Conservation (phyloP, 2,797 vertebrate genomes). For the Muscicapa striata region DNA sequence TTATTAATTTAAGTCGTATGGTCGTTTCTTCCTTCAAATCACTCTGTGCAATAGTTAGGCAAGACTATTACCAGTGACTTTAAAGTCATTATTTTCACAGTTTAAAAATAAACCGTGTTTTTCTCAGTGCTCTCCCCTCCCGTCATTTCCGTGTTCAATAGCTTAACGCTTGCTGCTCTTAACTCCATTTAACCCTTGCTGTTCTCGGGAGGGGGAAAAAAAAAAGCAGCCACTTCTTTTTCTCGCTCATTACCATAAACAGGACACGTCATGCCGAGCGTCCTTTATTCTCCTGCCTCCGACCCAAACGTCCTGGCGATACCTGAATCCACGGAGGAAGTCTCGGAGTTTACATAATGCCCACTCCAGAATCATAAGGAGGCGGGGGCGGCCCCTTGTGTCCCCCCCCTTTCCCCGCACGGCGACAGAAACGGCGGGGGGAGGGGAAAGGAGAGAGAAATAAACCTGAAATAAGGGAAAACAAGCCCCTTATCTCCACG, state of each 20-base stretch:
- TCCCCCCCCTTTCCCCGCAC: neutral
- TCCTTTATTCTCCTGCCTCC: slow-evolving; percentile 57
- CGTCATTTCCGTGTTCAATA: slow-evolving; percentile 51
- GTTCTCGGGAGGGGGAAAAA: neutral
- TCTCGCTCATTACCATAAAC: slow-evolving; percentile 55
- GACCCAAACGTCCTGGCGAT: neutral
- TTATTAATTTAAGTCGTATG: neutral
- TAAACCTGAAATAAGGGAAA: neutral
- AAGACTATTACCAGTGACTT: neutral
- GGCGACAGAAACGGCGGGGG: neutral
- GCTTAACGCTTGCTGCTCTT: slow-evolving; percentile 17
- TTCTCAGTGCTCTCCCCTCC: slow-evolving; percentile 29
- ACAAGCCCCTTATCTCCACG: neutral
- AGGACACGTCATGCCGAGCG: slow-evolving; percentile 50
- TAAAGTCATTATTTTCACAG: slow-evolving; percentile 21
- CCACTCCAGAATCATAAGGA: neutral
- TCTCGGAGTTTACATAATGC: slow-evolving; percentile 32
- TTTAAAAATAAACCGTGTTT: slow-evolving; percentile 33
- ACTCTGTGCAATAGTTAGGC: neutral
- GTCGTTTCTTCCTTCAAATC: neutral
- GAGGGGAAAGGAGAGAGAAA: neutral
- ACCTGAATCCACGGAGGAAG: slow-evolving; percentile 3
- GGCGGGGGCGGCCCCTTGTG: slow-evolving; percentile 1
- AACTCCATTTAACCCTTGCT: slow-evolving; percentile 66
- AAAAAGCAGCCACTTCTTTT: slow-evolving; percentile 11